These are phyloP conservation scores for Pediacus dermestoides DNA, from an alignment of 2,888 invertebrate genomes.

Conservation along the genomic window DNA sequence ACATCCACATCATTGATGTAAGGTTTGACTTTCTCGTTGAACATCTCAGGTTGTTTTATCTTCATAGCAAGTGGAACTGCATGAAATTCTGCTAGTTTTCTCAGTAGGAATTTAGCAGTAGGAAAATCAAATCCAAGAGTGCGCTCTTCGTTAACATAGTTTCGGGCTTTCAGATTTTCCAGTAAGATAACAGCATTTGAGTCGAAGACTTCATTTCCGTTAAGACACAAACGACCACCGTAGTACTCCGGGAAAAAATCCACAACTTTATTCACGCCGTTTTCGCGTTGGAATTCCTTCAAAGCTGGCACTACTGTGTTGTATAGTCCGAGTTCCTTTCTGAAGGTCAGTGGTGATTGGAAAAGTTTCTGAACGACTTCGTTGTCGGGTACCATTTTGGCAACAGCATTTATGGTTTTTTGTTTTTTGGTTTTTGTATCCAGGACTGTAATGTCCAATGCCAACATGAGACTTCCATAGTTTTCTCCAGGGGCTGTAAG, in stretches of 20 bases:
- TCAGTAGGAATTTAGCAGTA: conserved; percentile 50
- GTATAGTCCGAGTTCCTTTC: conserved; percentile 54
- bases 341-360: conserved; percentile 51
- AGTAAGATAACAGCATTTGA: conserved; percentile 45
- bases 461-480: conserved; percentile 56
- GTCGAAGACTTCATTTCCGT: conserved; percentile 41
- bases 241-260: conserved; percentile 42
- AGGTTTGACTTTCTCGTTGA: conserved; percentile 41
- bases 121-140: conserved; percentile 48
- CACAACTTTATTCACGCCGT: conserved; percentile 42
- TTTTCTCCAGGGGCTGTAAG: conserved; percentile 56
- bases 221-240: conserved; percentile 39
- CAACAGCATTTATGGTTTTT: conserved; percentile 19
- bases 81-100: conserved; percentile 13
- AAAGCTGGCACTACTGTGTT: conserved; percentile 49
- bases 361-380: conserved; percentile 45
- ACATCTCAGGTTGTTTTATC: conserved; percentile 45
- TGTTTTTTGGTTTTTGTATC: conserved; percentile 15
- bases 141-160: conserved; percentile 49
- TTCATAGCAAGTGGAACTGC: conserved; percentile 47
- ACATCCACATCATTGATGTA: no score
- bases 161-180: conserved; percentile 50
- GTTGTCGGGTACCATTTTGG: conserved; percentile 24
- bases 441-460: conserved; percentile 36
- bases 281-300: conserved; percentile 48